Base-by-base conservation (phyloP, 2,888 invertebrate species). In the Rhagonycha fulva region DNA sequence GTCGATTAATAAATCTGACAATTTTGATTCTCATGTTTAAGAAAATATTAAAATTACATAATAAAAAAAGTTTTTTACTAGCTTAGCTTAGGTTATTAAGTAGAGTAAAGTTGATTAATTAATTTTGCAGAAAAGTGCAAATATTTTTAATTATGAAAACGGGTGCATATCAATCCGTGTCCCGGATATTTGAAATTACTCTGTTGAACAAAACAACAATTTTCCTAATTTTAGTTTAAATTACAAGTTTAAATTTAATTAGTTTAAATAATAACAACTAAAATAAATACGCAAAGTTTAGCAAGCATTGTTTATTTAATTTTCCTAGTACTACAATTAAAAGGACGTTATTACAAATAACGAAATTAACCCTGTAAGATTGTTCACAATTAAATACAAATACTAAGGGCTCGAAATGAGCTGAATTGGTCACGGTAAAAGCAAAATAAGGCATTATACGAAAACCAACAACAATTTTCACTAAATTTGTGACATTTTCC, bases 331-430 rank as follows among this genome's bases (percentile, higher is more conserved):
- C 26, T n/a, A 60, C 32, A 74, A 74, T 74, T 70, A 74, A 74
- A 74, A 74, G 63, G 62, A 63, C 62, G 69, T 74, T 74, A 74
- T 69, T 70, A 24, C 61, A 70, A 74, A 74, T 70, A 69, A 60
- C 74, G 70, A 70, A 73, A 68, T 73, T 62, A 24, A 62, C 47
- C 62, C 68, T 30, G 70, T 68, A 72, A 68, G 73, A 76, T 73
- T 76, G 76, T 73, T 76, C 74, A 73, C 76, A 72, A 76, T 76
- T 76, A 76, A 76, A 66, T 70, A 70, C 70, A 70, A 67, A 63
- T 66, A 62, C 67, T 67, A 76, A 76, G 73, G 67, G 73, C 68
- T 70, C 70, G 70, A 72, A 76, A 76, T 71, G 70, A 73, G 68
- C 75, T 71, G 70, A 76, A 76, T 61, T 72, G 72, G 71, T 68